Base-by-base conservation (phyloP, 2,113 vertebrate species). In the Crotalus viridis region DNA sequence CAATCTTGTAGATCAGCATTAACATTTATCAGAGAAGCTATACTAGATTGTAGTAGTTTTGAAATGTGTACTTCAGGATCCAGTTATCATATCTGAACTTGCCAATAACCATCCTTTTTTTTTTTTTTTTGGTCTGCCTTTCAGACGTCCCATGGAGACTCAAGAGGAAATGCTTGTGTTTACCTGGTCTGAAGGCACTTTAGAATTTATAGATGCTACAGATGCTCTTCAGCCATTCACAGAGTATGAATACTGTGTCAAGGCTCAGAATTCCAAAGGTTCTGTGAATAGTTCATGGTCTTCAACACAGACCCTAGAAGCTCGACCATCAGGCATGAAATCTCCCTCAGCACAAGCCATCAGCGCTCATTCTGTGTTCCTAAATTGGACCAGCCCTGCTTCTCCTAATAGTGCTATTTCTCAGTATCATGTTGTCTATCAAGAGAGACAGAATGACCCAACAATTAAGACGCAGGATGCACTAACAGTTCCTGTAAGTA, bases 401-500 rank as follows among this genome's bases (percentile, higher is more conserved):
- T 97, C 94, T 88, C 98, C 99, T 95, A 99, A 99, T 1, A 98
- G 99, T 21, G 81, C 98, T 54, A 98, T 99, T 95, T 97, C 97
- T 57, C 96, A 96, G 48, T 99, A 99, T 94, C 97, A 56, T 86
- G 96, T 99, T 19, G 94, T 98, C 96, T 99, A 98, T 57, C 98
- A 97, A 93, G 98, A 98, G 94, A 96, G 94, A 85, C 93, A 74
- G 57, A 96, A 95, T 0, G 98, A 99, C 94, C 98, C 98, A 0
- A 98, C 98, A 0, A 94, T 98, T 4, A 97, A 95, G 95, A 93
- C 94, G 85, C 95, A 97, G 24, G 92, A 96, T 43, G 98, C 98
- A 21, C 96, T 99, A 94, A 99, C 98, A 0, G 96, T 99, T 46
- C 95, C 4, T 98, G 99, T 99, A 98, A 99, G 97, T 95, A 91